Percentiles rank a stretch among this genome's conserved stretches.
phyloP scores from a whole-genome alignment of 2,113 vertebrate genomes.

The Pteropus alecto region DNA sequence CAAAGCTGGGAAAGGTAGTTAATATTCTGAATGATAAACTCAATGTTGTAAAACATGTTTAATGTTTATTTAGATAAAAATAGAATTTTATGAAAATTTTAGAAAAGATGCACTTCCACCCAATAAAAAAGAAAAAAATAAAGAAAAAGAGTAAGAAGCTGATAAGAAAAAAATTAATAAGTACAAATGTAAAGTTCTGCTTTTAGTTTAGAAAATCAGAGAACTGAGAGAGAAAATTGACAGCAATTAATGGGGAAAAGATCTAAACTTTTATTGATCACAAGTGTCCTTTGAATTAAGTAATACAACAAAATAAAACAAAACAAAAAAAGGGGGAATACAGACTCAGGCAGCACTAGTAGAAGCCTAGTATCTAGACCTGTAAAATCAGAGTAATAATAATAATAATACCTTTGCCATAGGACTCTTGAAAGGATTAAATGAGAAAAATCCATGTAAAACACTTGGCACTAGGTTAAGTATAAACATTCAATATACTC shows the following conservation, averaged over 20 bases:
- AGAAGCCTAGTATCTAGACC: neutral
- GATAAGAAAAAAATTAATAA: neutral
- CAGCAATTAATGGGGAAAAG: neutral
- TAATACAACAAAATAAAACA: neutral
- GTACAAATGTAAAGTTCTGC: neutral
- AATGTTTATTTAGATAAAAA: neutral
- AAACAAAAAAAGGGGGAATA: neutral
- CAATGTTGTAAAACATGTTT: neutral
- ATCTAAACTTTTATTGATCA: neutral
- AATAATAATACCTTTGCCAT: neutral
- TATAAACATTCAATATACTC: neutral
- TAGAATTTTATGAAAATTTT: conserved; percentile 17
- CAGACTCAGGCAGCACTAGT: neutral
- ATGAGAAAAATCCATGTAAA: neutral
- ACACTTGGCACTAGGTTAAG: neutral
- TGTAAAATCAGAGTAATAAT: neutral
- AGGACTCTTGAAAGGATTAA: neutral
- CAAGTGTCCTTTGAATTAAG: neutral
- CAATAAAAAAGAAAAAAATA: neutral
- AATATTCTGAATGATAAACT: conserved; percentile 1
- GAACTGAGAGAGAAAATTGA: neutral
- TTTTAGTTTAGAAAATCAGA: conserved; percentile 13
- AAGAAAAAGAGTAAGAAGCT: neutral
- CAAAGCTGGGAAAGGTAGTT: neutral
- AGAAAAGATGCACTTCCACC: neutral